Evolutionary conservation across 2,888 invertebrate genomes (phyloP), one percentile per base, ranked within the genome.

Genomic region (Phortica okadai): DNA sequence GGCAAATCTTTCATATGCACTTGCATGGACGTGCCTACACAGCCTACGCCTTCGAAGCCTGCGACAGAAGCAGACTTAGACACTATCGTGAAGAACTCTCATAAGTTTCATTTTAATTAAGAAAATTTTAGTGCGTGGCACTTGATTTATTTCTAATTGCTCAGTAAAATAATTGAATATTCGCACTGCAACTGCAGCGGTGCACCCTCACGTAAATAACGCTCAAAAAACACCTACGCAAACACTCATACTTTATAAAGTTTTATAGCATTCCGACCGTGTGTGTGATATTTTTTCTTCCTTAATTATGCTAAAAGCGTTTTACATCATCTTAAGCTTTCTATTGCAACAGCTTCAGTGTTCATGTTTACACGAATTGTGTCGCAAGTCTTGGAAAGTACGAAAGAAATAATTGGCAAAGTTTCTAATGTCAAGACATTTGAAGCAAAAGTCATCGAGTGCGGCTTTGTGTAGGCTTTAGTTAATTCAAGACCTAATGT

Each of bases 51-150:
- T 33, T 33, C 33, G 33, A 33, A 33, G 33, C 33, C 33, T 33
- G 2, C 66, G 74, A 76, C 58, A 72, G 67, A 75, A 67, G 76
- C 69, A 67, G 11, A 41, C 73, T 58, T 14, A 74, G 14, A 16
- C n/a, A 33, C 33, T 54, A 21, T 25, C 16, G 59, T 73, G 74
- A 33, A 72, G 81, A 83, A 79, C 84, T 81, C 85, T 86, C 81
- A 83, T 83, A 86, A 85, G 85, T 85, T 85, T 83, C 82, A 83
- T 86, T 85, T 85, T 85, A 85, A 85, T 85, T 85, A 86, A 82
- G 84, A 83, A 86, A 86, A 86, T 85, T 85, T 85, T 79, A 84
- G 82, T 85, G 85, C 85, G 79, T 85, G 84, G 81, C 83, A 84
- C 86, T 85, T 85, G 86, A 85, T 86, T 86, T 85, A 84, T 85